Evolutionary conservation across 2,113 vertebrate species (phyloP), one percentile per base, ranked within the genome.

Genomic region (Grus americana): DNA sequence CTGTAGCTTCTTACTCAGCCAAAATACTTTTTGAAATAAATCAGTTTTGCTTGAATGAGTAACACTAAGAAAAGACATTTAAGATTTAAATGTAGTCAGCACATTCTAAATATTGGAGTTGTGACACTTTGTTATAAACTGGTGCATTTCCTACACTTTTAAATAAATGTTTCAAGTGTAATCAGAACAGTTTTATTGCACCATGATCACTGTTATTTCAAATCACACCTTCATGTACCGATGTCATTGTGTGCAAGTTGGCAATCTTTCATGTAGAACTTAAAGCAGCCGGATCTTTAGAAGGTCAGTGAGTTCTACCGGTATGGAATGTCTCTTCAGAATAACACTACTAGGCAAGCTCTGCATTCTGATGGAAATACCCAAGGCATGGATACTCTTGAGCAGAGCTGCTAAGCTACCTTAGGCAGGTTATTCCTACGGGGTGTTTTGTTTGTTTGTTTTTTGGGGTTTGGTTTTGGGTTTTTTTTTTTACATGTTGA

Each of bases 1-100:
- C 54, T 81, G 19, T 26, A 90, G 27, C 27, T 92, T 76, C 34
- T 38, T 63, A 86, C 15, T 70, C 54, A 88, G 58, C 7, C 42
- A 80, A 86, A 93, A 74, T 21, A 38, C 32, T 34, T 90, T 50
- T 78, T 55, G 20, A 94, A 86, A 93, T 83, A 73, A 67, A 87
- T 89, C 59, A 49, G 36, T 79, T 95, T 93, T 87, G 65, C 80
- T 79, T 91, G 73, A 93, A 86, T 67, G 75, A 81, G 18, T 50
- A 86, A 58, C 61, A 46, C 15, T 75, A 82, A 73, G 52, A 81
- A 65, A 95, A 87, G 30, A 54, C 0, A 2, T 74, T 90, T 80
- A 67, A 76, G 49, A 91, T 81, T 92, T 86, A 85, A 76, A 55
- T 66, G 18, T 44, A 93, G 46, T 78, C 63, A 89, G 44, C 26